A percentile compares a stretch with the other conserved stretches of the same genome.
Conservation (phyloP, 2,888 invertebrate species). For the Drosophila austrosaltans region DNA sequence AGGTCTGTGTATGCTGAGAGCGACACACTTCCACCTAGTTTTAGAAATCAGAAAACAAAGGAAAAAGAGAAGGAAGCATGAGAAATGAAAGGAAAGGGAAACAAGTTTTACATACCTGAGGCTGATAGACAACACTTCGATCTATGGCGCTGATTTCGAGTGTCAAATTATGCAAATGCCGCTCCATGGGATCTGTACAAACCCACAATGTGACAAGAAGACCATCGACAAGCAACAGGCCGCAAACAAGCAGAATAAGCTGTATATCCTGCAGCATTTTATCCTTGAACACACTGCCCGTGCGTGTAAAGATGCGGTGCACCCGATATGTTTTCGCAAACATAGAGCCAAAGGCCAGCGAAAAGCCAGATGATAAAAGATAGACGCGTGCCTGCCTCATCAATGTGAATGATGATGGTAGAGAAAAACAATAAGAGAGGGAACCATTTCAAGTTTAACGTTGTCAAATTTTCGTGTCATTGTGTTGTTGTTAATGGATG, state of each 20-base stretch:
- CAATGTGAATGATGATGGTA: background rate
- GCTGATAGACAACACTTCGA: slow-evolving; percentile 92
- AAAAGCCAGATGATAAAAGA: slow-evolving; percentile 94
- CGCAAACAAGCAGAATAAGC: slow-evolving; percentile 92
- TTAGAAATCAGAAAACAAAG: background rate
- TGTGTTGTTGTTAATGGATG: slow-evolving; percentile 3
- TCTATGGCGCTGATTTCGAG: slow-evolving; percentile 90
- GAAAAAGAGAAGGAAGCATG: background rate
- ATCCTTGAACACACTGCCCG: slow-evolving; percentile 93
- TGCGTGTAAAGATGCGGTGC: slow-evolving; percentile 94
- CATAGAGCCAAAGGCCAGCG: slow-evolving; percentile 96
- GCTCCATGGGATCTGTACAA: slow-evolving; percentile 93
- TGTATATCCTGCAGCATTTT: slow-evolving; percentile 96
- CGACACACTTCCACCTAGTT: slow-evolving; percentile 93
- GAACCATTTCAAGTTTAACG: slow-evolving; percentile 47
- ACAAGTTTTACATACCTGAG: slow-evolving; percentile 86
- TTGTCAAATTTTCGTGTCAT: slow-evolving; percentile 23
- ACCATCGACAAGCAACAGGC: slow-evolving; percentile 92
- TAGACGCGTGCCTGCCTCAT: slow-evolving; percentile 91
- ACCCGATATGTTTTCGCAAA: slow-evolving; percentile 97
- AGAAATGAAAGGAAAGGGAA: background rate
- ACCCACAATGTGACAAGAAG: slow-evolving; percentile 93
- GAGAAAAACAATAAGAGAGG: background rate
- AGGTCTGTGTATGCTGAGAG: slow-evolving; percentile 93
- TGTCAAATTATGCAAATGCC: slow-evolving; percentile 92